Evolutionary conservation across 92 coral and sea anemone genomes (phyloP), one percentile per base, ranked within the genome.

Genomic region (Zoanthus sociatus): DNA sequence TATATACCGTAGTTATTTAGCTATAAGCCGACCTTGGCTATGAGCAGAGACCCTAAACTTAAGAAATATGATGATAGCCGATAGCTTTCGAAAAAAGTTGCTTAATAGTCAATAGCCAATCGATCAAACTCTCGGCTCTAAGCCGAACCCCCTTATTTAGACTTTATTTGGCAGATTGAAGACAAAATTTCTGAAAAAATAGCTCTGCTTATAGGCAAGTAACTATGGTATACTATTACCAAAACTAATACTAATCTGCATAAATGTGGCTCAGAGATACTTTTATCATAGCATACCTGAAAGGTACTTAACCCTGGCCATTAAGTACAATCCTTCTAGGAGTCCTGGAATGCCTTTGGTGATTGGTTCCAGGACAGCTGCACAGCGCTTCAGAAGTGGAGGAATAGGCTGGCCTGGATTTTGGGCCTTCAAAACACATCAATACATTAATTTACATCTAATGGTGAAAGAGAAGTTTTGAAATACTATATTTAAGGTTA

Each of bases 261-360:
- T 13, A 18, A 63, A 63, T 50, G 12, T 50, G 9, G 55, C 69
- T 5, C 5, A 1, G 9, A 1, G n/a, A 63, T 63, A 20, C 9
- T 17, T 63, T 9, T 9, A 17, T 17, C 14, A 26, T 1, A 16
- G 37, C 73, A 1, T 84, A 95, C 99, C 99, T 92, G 99, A 95
- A 77, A 97, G 70, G 78, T 97, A 95, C 79, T 96, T 96, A 86
- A 97, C 99, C 92, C 90, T 95, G 32, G 98, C 98, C 99, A 97
- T 93, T 8, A 95, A 88, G 82, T 93, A 97, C 18, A 95, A 91
- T 18, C 97, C 99, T 77, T 97, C 95, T 74, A 97, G 81, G 3
- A 97, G 88, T 11, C 99, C 99, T 60, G 99, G 95, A 10, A 94
- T 92, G 55, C 97, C 91, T 85, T 95, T 97, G n/a, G 98, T 93